Percentiles rank a stretch among this genome's conserved stretches.
Conservation (phyloP, 2,797 vertebrate genomes). For the Podarcis lilfordi region DNA sequence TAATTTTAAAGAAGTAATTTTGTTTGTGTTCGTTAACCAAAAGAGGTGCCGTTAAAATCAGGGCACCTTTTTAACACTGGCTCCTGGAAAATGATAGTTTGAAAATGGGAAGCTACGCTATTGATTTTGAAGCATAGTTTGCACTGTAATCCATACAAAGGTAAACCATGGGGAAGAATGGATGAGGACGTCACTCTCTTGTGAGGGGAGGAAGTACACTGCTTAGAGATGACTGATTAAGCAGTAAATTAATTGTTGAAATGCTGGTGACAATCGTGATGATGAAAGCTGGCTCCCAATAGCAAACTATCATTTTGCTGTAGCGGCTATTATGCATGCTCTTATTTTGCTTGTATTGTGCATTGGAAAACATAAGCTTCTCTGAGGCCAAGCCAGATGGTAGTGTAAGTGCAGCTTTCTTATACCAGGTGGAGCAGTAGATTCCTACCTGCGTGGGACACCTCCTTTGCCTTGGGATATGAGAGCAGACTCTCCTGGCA, state of each 20-base stretch:
- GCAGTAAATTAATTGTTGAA: too few relatives aligned
- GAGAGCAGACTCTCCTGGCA: constrained; percentile 44
- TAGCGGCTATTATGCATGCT: not conserved
- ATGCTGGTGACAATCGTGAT: too few relatives aligned
- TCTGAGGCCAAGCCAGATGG: not conserved
- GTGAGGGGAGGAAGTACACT: too few relatives aligned
- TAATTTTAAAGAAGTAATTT: too few relatives aligned
- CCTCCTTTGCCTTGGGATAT: constrained; percentile 68
- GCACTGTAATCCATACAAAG: not conserved
- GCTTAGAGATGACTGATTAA: too few relatives aligned
- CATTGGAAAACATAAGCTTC: not conserved
- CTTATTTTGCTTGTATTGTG: not conserved
- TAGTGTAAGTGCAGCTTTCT: not conserved
- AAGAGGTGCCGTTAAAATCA: too few relatives aligned
- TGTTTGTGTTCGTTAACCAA: too few relatives aligned
- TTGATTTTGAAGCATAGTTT: not conserved
- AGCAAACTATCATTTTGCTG: not conserved
- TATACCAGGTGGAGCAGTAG: constrained; percentile 60
- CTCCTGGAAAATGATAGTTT: not conserved
- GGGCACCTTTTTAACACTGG: not conserved
- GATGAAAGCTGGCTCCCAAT: not conserved
- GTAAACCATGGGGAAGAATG: not conserved
- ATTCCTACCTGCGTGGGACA: constrained; percentile 36
- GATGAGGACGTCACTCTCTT: not conserved
- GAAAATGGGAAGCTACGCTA: not conserved